Conservation (phyloP, 2,113 vertebrate species). For the Puma concolor region DNA sequence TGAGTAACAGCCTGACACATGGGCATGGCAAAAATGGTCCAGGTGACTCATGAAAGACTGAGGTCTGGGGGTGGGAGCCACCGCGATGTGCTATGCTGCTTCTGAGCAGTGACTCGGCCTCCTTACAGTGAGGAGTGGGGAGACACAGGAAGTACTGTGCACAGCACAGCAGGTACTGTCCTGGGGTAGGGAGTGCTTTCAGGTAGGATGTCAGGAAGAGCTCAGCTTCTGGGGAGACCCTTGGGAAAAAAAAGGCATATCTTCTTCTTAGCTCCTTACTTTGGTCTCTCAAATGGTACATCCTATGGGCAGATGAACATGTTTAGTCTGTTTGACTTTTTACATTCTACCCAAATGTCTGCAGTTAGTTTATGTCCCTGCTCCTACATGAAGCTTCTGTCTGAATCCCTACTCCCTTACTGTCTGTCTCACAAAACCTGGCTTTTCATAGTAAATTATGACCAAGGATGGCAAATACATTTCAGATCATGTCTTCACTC, state of each 20-base stretch:
- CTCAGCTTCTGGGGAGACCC: neutral
- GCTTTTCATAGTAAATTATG: neutral
- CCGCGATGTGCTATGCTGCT: neutral
- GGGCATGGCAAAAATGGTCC: neutral
- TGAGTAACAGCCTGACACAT: neutral
- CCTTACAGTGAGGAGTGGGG: neutral
- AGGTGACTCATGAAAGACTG: neutral
- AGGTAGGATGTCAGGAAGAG: neutral
- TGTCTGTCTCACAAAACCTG: too few relatives aligned
- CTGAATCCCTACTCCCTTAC: neutral
- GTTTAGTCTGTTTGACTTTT: slow-evolving; percentile 10
- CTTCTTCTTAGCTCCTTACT: neutral
- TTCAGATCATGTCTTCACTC: neutral
- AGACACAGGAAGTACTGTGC: neutral
- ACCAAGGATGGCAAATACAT: neutral
- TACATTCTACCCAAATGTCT: neutral
- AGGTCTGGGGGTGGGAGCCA: neutral
- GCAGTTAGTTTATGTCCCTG: neutral
- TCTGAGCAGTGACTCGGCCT: neutral
- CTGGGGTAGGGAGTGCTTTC: neutral
- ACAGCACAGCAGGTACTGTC: neutral
- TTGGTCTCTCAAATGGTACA: neutral
- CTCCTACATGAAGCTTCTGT: neutral
- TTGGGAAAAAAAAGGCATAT: neutral
- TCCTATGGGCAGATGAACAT: neutral